Evolutionary conservation across 2,113 vertebrate genomes (phyloP), one percentile per base, ranked within the genome.

Genomic region (Scolopax mira): DNA sequence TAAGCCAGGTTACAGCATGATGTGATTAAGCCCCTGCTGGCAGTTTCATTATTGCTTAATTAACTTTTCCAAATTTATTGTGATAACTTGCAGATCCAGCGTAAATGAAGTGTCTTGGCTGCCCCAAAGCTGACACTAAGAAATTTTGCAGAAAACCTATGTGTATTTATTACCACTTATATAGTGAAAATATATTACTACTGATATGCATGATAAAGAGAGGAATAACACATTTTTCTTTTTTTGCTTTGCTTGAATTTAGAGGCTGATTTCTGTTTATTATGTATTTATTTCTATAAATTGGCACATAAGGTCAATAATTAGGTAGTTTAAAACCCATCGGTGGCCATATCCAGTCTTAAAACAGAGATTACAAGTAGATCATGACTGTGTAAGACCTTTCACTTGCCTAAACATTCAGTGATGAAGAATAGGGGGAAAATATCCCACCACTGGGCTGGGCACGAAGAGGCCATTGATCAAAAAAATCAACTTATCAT

Each of bases 41-140:
- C 90, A 86, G 60, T 24, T n/a, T 88, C 51, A 41, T 25, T 44
- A 66, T 58, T 74, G 55, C 52, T 80, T 86, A 88, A 95, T 93
- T 92, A 85, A 33, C 55, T 93, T 91, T 77, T 77, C n/a, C 37
- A 90, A 77, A 92, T 95, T 90, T 91, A 94, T 80, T 70, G 79
- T 44, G 7, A 5, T 42, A 85, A 91, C 79, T 85, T 94, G 95
- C 82, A 70, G 90, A 85, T 79, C 58, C 85, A 90, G 95, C 3
- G 0, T 39, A 94, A 93, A 83, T 49, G 24, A 42, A 46, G 37
- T 5, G 6, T 24, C 88, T 86, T 94, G 90, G 75, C 90, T 73
- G 44, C 90, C 49, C 37, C 72, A 95, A 83, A 90, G 85, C 90
- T 95, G 88, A 93, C 77, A 42, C 51, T 0, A 7, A 84, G 65